These are phyloP conservation scores for Bubo blakistoni DNA, from an alignment of 2,113 vertebrate genomes.

Conservation along the genomic window DNA sequence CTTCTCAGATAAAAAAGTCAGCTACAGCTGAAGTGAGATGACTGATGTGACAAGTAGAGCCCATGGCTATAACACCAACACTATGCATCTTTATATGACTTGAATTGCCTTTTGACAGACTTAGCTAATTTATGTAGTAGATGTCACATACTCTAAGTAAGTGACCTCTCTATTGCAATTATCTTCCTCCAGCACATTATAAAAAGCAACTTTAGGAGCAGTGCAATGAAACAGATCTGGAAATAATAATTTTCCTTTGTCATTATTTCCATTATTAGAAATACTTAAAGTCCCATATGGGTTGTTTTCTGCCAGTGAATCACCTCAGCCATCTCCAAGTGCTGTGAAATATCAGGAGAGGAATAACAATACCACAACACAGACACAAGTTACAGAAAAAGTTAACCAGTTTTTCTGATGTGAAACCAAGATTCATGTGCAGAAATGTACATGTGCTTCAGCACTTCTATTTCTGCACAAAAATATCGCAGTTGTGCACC, in stretches of 20 bases:
- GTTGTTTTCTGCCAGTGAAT: neutral
- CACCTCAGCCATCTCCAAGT: neutral
- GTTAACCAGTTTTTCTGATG: neutral
- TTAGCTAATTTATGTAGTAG: neutral
- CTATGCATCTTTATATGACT: neutral
- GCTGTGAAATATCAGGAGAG: neutral
- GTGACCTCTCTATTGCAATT: neutral
- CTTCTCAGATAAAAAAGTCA: neutral
- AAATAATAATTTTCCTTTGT: neutral
- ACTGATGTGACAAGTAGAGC: neutral
- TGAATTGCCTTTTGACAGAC: neutral
- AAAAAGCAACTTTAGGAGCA: neutral
- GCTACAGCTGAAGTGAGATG: neutral
- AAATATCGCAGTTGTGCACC: neutral
- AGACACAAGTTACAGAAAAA: neutral
- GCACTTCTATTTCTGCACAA: conserved; percentile 18
- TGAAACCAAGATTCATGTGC: neutral
- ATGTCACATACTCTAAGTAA: neutral
- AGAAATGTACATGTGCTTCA: neutral
- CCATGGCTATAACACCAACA: neutral
- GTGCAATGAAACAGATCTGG: neutral
- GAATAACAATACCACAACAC: neutral
- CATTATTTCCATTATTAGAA: conserved; percentile 5
- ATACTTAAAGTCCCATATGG: neutral
- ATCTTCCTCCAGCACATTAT: neutral